Conservation (phyloP, 2,888 invertebrate species). For the Axea sp. region DNA sequence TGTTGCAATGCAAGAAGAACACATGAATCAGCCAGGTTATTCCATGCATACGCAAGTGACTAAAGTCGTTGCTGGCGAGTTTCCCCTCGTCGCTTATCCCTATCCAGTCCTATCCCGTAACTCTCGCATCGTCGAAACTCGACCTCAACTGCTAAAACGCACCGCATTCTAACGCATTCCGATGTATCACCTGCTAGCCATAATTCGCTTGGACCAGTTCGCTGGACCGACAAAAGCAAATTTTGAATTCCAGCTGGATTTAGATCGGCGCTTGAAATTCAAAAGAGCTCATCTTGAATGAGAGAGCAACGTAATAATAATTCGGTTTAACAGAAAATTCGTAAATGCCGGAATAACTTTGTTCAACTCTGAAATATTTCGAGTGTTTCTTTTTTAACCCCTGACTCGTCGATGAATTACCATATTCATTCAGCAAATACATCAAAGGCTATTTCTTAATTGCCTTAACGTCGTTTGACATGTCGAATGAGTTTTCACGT, state of each 20-base stretch:
- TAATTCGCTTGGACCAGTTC: constrained; percentile 32
- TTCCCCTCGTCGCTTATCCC: constrained; percentile 1
- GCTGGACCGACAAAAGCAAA: constrained; percentile 44
- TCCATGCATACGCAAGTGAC: constrained; percentile 70
- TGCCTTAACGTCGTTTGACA: constrained; percentile 37
- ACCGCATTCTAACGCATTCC: constrained; percentile 70
- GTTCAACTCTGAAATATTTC: constrained; percentile 4
- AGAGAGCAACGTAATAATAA: constrained; percentile 24
- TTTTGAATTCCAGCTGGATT: constrained; percentile 52
- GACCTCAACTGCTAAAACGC: constrained; percentile 54
- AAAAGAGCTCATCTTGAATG: constrained; percentile 23
- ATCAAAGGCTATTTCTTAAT: constrained; percentile 44
- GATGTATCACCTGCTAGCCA: constrained; percentile 65
- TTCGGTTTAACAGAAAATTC: constrained; percentile 20
- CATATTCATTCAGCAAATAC: constrained; percentile 38
- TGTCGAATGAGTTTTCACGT: constrained; percentile 18
- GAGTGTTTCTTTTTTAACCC: neutral
- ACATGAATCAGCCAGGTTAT: constrained; percentile 68
- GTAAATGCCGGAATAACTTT: constrained; percentile 22
- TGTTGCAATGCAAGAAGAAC: constrained; percentile 68
- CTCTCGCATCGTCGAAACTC: constrained; percentile 54
- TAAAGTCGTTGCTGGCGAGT: constrained; percentile 55
- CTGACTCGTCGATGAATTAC: constrained; percentile 32
- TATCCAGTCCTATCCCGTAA: constrained; percentile 37
- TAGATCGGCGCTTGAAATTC: constrained; percentile 18